phyloP scores from a whole-genome alignment of 2,113 vertebrate species.

The Thalassoma bifasciatum region DNA sequence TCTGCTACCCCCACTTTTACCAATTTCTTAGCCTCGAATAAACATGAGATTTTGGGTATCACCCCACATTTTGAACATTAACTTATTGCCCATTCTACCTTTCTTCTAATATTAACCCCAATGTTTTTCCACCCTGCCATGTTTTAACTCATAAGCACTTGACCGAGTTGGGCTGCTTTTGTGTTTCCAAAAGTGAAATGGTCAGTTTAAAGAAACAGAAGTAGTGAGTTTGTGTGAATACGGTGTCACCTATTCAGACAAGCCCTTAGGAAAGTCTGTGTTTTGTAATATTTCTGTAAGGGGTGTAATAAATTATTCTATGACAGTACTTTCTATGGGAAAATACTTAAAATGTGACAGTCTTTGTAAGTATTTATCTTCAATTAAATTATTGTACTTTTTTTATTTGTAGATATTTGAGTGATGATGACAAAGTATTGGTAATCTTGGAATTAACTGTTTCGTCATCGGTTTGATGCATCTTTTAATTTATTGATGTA shows the following conservation, averaged over 20 bases:
- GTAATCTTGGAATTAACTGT: slow-evolving; percentile 83
- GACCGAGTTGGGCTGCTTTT: slow-evolving; percentile 36
- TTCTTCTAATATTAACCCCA: not conserved
- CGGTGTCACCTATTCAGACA: slow-evolving; percentile 72
- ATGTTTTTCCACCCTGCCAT: not conserved
- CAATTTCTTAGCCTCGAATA: slow-evolving; percentile 1
- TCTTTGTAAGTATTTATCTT: slow-evolving; percentile 94
- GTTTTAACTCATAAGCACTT: not conserved
- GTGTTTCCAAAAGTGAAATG: slow-evolving; percentile 66
- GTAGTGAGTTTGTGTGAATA: slow-evolving; percentile 77
- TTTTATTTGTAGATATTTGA: slow-evolving; percentile 85
- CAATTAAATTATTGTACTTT: slow-evolving; percentile 93
- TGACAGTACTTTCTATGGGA: slow-evolving; percentile 81
- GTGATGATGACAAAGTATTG: slow-evolving; percentile 83
- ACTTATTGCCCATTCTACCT: not conserved
- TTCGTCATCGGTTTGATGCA: slow-evolving; percentile 83
- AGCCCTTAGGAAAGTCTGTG: slow-evolving; percentile 70
- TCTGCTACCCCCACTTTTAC: slow-evolving; percentile 5
- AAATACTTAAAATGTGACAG: slow-evolving; percentile 82
- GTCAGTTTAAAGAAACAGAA: slow-evolving; percentile 67
- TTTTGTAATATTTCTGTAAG: slow-evolving; percentile 84
- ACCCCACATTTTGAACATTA: slow-evolving; percentile 3
- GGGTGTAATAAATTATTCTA: slow-evolving; percentile 84
- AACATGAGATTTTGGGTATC: slow-evolving; percentile 17
- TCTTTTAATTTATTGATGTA: slow-evolving; percentile 97